These are phyloP conservation scores for Porites divaricata DNA, from an alignment of 92 coral and sea anemone species.

Conservation along the genomic window DNA sequence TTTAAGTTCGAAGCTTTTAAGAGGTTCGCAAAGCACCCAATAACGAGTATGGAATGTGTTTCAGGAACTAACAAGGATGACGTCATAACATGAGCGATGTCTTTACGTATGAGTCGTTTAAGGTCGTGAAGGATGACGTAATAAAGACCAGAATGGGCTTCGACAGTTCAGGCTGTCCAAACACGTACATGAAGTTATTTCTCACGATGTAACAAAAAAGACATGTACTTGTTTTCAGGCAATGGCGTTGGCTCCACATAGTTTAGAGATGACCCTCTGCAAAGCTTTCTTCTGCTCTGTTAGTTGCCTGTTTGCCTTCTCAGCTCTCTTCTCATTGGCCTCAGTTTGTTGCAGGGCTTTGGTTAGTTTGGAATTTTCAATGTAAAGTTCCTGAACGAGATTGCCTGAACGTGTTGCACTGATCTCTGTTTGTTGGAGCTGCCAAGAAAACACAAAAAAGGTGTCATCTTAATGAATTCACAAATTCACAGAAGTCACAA, in stretches of 20 bases:
- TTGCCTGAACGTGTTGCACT: slow-evolving; percentile 85
- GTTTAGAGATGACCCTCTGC: slow-evolving; percentile 96
- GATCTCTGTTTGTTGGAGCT: slow-evolving; percentile 91
- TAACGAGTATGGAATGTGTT: too few species aligned
- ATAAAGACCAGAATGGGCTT: neutral
- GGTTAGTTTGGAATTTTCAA: slow-evolving; percentile 93
- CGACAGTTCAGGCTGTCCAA: neutral
- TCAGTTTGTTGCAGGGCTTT: slow-evolving; percentile 94
- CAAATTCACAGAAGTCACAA: too few species aligned
- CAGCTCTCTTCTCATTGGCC: slow-evolving; percentile 93
- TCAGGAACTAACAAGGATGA: neutral
- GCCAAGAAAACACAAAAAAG: neutral
- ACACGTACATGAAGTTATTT: neutral
- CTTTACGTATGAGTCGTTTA: neutral
- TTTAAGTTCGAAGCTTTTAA: too few species aligned
- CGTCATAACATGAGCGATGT: neutral
- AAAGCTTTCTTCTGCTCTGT: slow-evolving; percentile 96
- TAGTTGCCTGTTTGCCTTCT: slow-evolving; percentile 90
- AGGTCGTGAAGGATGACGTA: neutral
- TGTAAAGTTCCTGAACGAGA: slow-evolving; percentile 93
- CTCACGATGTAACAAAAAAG: neutral
- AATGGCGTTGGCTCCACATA: slow-evolving; percentile 98
- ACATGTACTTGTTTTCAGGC: slow-evolving; percentile 43
- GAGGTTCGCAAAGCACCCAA: neutral
- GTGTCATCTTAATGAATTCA: neutral